Base-by-base conservation (phyloP, 2,113 vertebrate species). In the Coptodon bakossiorum region DNA sequence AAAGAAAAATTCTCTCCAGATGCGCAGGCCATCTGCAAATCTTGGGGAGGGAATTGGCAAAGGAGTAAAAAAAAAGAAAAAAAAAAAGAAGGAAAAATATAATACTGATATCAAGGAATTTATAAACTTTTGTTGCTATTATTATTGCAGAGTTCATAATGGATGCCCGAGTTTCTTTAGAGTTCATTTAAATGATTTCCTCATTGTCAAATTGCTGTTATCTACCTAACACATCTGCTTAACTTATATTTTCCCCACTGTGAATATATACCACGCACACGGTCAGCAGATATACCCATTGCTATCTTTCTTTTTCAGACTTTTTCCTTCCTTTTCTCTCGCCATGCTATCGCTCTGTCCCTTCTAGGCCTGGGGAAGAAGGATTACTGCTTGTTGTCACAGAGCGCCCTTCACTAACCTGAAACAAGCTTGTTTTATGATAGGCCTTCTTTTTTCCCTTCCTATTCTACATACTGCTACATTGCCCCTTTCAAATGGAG, bases 371-470 rank as follows among this genome's bases (percentile, higher is more conserved):
- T 86, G 52, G 68, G 86, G 66, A 90, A 85, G 82, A 87, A 71
- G 85, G 90, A 87, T 93, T 93, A 90, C 80, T 4, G 48, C 48
- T 89, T 92, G 91, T 94, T 93, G 90, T 92, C 81, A 82, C 83
- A 54, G 78, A 86, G 80, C 4, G 50, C 85, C 88, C 85, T 89
- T 90, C 17, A 24, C 86, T 89, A 92, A 90, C 90, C 90, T 89
- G 61, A 94, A 93, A 93, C 90, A 91, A 93, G 90, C 88, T 84
- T 78, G 19, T 85, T 93, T 90, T 89, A 88, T 92, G 91, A 93
- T 85, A 90, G 82, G 88, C 88, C 73, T 87, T 82, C 45, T 17
- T 68, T 57, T 81, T 89, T 85, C 10, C 38, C 24, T 54, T 38
- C 66, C 87, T 76, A 83, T 88, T 93, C 73, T 93, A 73, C 85